These are phyloP conservation scores for Brachionus koreanus DNA, from an alignment of 1,140 invertebrate species.

Conservation along the genomic window DNA sequence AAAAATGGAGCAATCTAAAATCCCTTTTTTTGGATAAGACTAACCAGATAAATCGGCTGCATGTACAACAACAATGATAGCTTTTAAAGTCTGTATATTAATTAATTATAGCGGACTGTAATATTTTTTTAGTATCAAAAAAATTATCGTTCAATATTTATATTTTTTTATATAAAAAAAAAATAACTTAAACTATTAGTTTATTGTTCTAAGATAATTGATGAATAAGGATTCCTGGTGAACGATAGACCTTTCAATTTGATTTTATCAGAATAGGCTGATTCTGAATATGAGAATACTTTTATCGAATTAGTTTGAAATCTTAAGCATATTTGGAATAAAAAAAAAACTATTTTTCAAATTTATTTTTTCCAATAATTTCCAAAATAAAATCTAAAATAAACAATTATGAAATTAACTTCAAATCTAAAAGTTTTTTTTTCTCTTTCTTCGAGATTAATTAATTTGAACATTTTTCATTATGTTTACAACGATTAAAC, in stretches of 20 bases:
- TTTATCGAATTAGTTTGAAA: neutral
- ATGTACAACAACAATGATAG: neutral
- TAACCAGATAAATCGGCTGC: neutral
- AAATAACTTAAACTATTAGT: neutral
- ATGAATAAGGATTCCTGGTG: neutral
- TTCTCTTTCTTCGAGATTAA: too few relatives aligned
- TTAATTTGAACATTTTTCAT: too few relatives aligned
- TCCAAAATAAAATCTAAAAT: too few relatives aligned
- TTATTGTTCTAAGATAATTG: neutral
- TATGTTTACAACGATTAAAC: too few relatives aligned
- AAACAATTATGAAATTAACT: neutral
- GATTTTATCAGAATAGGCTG: neutral
- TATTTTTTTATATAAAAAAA: neutral
- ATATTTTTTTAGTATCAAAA: neutral
- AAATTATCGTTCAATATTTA: neutral
- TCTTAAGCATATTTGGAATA: neutral
- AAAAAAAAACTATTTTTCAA: neutral
- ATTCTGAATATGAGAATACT: neutral
- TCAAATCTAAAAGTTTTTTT: too few relatives aligned
- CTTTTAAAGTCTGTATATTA: neutral
- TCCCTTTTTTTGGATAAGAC: neutral
- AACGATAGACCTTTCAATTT: neutral
- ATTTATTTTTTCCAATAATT: too few relatives aligned
- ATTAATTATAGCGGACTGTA: neutral
- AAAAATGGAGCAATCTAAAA: neutral